phyloP scores from a whole-genome alignment of 2,888 invertebrate genomes.

The Gymnosoma rotundatum region DNA sequence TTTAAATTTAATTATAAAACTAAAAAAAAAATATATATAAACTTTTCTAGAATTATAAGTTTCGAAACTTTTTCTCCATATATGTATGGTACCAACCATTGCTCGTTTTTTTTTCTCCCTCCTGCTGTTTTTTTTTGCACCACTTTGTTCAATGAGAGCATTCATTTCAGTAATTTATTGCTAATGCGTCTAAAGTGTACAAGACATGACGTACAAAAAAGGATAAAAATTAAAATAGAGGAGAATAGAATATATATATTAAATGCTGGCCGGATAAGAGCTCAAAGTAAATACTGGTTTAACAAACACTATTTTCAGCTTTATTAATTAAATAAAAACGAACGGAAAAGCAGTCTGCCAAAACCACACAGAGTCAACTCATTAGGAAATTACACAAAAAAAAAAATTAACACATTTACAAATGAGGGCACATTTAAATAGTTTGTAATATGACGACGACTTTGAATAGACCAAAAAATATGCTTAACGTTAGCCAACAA shows the following conservation, averaged over 20 bases:
- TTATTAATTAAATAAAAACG: conserved; percentile 8
- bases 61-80: background rate
- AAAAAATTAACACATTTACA: conserved; percentile 15
- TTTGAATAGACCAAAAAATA: background rate
- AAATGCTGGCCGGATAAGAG: conserved; percentile 43
- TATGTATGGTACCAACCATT: background rate
- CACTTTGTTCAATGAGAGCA: conserved; percentile 34
- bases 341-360: conserved; percentile 45
- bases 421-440: conserved; percentile 32
- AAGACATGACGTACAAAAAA: conserved; percentile 31
- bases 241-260: background rate
- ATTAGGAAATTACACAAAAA: conserved; percentile 68
- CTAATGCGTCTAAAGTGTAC: conserved; percentile 58
- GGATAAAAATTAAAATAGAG: conserved; percentile 2
- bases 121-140: background rate
- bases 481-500: conserved; percentile 36
- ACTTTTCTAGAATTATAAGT: background rate
- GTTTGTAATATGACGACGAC: too few species aligned
- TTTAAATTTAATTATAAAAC: too few species aligned
- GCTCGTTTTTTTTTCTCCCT: background rate
- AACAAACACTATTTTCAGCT: conserved; percentile 43
- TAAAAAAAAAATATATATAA: too few species aligned
- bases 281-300: conserved; percentile 48
- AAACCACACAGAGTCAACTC: conserved; percentile 66
- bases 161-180: conserved; percentile 67